Conservation (phyloP, 2,888 invertebrate species). For the Drosophila acutilabella region DNA sequence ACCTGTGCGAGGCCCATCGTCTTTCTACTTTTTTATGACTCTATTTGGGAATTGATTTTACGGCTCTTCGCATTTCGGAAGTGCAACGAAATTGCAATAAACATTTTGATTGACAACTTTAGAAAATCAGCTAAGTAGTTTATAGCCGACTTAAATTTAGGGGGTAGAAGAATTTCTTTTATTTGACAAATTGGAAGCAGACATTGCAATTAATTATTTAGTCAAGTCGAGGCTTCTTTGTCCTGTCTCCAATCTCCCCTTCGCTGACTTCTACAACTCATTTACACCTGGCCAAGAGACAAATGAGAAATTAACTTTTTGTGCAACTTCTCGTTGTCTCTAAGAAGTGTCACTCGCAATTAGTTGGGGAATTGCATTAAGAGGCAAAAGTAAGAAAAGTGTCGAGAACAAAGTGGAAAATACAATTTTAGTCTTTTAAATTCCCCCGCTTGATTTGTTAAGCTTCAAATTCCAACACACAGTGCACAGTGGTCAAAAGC, state of each 20-base stretch:
- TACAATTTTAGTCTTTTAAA: too few relatives aligned
- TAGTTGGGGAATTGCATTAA: constrained; percentile 16
- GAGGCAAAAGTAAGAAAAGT: constrained; percentile 11
- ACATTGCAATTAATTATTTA: constrained; percentile 77
- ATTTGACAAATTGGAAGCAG: constrained; percentile 71
- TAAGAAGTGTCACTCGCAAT: constrained; percentile 80
- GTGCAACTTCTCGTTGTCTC: constrained; percentile 21
- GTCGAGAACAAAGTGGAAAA: constrained; percentile 18
- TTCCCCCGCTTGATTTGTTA: too few relatives aligned
- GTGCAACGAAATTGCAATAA: constrained; percentile 67
- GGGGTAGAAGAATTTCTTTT: not conserved
- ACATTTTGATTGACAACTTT: constrained; percentile 54
- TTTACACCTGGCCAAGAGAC: constrained; percentile 64
- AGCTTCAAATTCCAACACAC: constrained; percentile 10
- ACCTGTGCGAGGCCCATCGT: constrained; percentile 50
- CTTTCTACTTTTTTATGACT: constrained; percentile 62
- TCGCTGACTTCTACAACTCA: too few relatives aligned
- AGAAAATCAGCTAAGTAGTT: constrained; percentile 25
- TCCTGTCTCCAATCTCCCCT: not conserved
- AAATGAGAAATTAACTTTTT: constrained; percentile 76
- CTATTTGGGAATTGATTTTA: constrained; percentile 72
- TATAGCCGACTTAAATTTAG: not conserved
- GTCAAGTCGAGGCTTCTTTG: constrained; percentile 38
- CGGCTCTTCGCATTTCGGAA: constrained; percentile 56
- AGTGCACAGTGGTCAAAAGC: constrained; percentile 32